Conservation (phyloP, 92 coral and sea anemone genomes). For the Bergia puertoricense region DNA sequence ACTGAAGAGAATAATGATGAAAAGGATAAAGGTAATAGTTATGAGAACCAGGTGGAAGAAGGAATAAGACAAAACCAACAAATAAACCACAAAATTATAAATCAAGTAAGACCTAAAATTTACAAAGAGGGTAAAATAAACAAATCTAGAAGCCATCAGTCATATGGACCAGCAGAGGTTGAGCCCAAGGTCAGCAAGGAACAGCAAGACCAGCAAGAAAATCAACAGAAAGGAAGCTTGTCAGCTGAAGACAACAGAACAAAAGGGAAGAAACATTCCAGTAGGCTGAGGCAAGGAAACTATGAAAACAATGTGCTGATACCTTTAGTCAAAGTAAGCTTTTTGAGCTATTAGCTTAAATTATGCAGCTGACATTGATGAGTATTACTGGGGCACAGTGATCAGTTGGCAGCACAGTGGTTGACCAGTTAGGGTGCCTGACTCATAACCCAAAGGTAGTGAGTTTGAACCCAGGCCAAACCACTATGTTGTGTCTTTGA, state of each 20-base stretch:
- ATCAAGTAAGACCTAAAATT: conserved; percentile 2
- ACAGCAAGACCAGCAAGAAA: not conserved
- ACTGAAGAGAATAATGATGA: not conserved
- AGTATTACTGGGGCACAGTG: too few relatives aligned
- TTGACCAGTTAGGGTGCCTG: too few relatives aligned
- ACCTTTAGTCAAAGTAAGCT: conserved; percentile 30
- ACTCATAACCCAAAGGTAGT: too few relatives aligned
- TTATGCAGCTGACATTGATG: too few relatives aligned
- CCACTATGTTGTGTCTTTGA: too few relatives aligned
- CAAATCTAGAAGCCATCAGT: not conserved
- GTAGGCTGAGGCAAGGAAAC: not conserved
- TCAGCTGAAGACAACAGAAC: not conserved
- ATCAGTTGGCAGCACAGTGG: too few relatives aligned
- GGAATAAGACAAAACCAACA: not conserved
- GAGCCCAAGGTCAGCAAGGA: not conserved
- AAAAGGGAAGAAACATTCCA: not conserved
- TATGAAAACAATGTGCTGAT: conserved; percentile 32
- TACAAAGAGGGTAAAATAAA: not conserved
- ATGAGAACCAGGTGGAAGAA: not conserved
- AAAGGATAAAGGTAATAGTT: not conserved
- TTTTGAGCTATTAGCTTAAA: not conserved
- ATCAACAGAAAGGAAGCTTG: not conserved
- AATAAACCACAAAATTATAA: not conserved
- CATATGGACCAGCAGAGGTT: not conserved
- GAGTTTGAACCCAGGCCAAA: too few relatives aligned